Percentiles rank a stretch among this genome's conserved stretches.
Evolutionary conservation across 2,888 invertebrate genomes (phyloP).

Genomic region (Gortyna flavago): DNA sequence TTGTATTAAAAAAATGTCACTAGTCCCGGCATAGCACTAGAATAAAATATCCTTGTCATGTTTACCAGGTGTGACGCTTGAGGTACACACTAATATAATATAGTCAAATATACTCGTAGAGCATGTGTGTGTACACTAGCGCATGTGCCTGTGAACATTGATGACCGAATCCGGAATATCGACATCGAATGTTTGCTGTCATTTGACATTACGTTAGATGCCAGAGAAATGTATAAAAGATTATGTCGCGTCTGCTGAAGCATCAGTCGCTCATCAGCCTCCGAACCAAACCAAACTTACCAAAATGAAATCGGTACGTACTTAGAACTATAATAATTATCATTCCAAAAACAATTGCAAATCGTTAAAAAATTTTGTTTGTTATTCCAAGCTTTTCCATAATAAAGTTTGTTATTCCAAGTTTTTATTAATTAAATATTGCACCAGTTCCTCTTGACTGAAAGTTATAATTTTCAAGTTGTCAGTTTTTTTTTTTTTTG

Average conservation of each 20-base stretch:
- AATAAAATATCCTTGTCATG: slow-evolving; percentile 75
- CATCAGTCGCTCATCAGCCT: slow-evolving; percentile 85
- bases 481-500: not conserved
- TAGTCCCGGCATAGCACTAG: not conserved
- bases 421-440: not conserved
- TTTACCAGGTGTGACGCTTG: slow-evolving; percentile 65
- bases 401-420: not conserved
- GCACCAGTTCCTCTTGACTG: not conserved
- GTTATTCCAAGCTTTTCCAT: not conserved
- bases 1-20: slow-evolving; percentile 24
- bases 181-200: slow-evolving; percentile 80
- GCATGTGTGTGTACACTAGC: slow-evolving; percentile 59
- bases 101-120: slow-evolving; percentile 63
- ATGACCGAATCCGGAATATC: slow-evolving; percentile 83
- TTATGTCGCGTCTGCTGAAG: slow-evolving; percentile 73
- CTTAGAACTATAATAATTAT: slow-evolving; percentile 7
- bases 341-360: slow-evolving; percentile 3
- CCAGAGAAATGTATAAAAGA: slow-evolving; percentile 87
- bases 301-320: slow-evolving; percentile 87
- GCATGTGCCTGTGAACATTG: slow-evolving; percentile 72
- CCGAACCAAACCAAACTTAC: slow-evolving; percentile 75
- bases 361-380: slow-evolving; percentile 6
- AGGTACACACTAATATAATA: slow-evolving; percentile 63
- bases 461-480: not conserved
- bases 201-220: slow-evolving; percentile 84